Evolutionary conservation across 2,888 invertebrate species (phyloP).

Genomic region (Erebia aethiops): DNA sequence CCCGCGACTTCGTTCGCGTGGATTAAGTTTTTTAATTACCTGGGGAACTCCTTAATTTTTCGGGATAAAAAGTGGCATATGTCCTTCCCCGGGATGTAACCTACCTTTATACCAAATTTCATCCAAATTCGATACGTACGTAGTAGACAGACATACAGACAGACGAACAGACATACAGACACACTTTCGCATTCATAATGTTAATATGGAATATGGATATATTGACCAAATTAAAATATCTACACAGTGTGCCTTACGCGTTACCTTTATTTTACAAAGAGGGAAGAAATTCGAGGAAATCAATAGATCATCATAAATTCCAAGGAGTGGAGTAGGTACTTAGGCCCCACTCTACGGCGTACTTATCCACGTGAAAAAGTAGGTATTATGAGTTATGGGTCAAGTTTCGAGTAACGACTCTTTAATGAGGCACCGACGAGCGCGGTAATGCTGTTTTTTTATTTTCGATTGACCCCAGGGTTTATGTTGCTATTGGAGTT

Average conservation of each 20-base stretch:
- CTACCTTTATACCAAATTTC: too few relatives aligned
- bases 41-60: too few relatives aligned
- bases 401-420: slow-evolving; percentile 54
- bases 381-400: slow-evolving; percentile 61
- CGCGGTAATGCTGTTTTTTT: slow-evolving; percentile 27
- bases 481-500: slow-evolving; percentile 2
- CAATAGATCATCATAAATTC: slow-evolving; percentile 72
- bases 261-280: slow-evolving; percentile 50
- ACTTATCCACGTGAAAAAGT: slow-evolving; percentile 63
- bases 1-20: too few relatives aligned
- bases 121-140: too few relatives aligned
- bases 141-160: too few relatives aligned
- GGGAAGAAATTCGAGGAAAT: slow-evolving; percentile 53
- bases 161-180: too few relatives aligned
- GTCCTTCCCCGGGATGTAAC: too few relatives aligned
- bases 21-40: too few relatives aligned
- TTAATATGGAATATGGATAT: background rate
- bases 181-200: too few relatives aligned
- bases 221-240: background rate
- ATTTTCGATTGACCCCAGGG: slow-evolving; percentile 30
- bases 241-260: slow-evolving; percentile 11
- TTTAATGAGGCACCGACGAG: slow-evolving; percentile 47
- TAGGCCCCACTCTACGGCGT: slow-evolving; percentile 46
- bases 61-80: too few relatives aligned
- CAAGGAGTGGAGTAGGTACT: slow-evolving; percentile 40